Percentiles rank a stretch among this genome's conserved stretches.
These are phyloP conservation scores for Zoanthus gigantus DNA, from an alignment of 92 coral and sea anemone species.

Conservation along the genomic window DNA sequence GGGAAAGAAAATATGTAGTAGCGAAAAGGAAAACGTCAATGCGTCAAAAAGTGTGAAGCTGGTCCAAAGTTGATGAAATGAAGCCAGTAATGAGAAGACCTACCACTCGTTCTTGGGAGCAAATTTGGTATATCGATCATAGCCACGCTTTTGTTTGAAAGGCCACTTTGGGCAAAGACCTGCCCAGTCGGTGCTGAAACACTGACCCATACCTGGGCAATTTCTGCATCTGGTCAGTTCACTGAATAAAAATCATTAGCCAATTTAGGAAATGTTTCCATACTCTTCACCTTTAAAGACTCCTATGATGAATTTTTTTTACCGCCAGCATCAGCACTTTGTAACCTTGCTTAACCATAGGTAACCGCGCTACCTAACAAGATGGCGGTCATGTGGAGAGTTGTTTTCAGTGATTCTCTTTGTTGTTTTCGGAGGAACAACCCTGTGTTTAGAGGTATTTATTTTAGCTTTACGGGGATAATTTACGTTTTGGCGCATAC, in stretches of 20 bases:
- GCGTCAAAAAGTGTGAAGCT: no score
- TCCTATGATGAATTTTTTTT: background rate
- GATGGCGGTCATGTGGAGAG: conserved; percentile 41
- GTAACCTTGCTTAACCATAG: conserved; percentile 20
- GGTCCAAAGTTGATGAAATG: no score
- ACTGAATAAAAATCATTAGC: conserved; percentile 37
- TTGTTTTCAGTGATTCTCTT: background rate
- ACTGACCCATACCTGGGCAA: conserved; percentile 89
- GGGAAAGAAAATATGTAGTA: no score
- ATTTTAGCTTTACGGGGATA: no score
- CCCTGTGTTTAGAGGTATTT: background rate
- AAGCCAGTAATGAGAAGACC: background rate
- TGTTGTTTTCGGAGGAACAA: conserved; percentile 20
- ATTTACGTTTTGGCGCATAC: no score
- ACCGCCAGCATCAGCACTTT: background rate
- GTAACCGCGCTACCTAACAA: background rate
- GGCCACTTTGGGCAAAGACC: conserved; percentile 91
- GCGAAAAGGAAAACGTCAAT: no score
- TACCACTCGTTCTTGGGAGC: conserved; percentile 94
- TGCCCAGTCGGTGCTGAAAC: conserved; percentile 96
- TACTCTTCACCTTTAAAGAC: background rate
- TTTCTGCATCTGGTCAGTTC: conserved; percentile 50
- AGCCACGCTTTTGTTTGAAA: conserved; percentile 89
- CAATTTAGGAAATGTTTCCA: background rate
- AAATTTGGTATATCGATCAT: conserved; percentile 94